phyloP scores from a whole-genome alignment of 2,888 invertebrate species.

The Amiota communis region DNA sequence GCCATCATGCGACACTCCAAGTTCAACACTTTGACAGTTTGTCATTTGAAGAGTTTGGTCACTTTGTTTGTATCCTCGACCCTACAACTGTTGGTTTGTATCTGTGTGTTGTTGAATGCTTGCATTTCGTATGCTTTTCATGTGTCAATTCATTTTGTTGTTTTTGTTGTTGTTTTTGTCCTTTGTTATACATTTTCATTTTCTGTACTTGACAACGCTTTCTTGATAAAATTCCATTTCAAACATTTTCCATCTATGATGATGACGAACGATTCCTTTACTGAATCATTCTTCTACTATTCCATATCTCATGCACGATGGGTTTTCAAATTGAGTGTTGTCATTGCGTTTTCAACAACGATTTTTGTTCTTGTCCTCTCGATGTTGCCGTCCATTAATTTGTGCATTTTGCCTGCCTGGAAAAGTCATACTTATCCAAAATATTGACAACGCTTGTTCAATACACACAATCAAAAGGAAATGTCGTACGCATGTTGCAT shows the following conservation, averaged over 20 bases:
- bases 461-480: too few relatives aligned
- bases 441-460: too few relatives aligned
- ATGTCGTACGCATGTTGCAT: too few relatives aligned
- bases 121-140: neutral
- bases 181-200: constrained; percentile 49
- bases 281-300: neutral
- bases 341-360: neutral
- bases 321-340: constrained; percentile 9
- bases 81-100: neutral
- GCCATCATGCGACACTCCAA: too few relatives aligned
- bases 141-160: constrained; percentile 5
- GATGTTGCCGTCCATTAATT: constrained; percentile 6
- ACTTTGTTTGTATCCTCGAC: neutral
- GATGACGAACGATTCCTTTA: constrained; percentile 24
- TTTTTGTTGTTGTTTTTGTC: neutral
- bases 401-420: constrained; percentile 8
- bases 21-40: constrained; percentile 60
- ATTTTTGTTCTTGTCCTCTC: neutral
- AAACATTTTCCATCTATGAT: constrained; percentile 4
- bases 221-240: neutral
- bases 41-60: constrained; percentile 44
- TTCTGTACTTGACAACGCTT: constrained; percentile 32
- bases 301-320: neutral
- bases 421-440: too few relatives aligned
- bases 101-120: neutral